These are phyloP conservation scores for Caenorhabditis japonica DNA, from an alignment of 2,888 invertebrate species.

Conservation along the genomic window DNA sequence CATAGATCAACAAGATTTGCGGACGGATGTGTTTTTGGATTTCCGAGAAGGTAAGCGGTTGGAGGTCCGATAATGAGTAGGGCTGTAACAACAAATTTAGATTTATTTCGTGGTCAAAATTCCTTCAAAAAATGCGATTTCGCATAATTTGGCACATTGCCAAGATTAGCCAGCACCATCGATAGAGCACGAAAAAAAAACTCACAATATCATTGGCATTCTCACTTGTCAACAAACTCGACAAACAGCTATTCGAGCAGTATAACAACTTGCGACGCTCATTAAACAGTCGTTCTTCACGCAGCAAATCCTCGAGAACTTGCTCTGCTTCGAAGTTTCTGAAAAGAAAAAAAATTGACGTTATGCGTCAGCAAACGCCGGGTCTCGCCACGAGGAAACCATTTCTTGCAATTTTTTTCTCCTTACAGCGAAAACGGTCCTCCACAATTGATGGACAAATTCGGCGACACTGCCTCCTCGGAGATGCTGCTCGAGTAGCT, in stretches of 20 bases:
- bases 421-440: background rate
- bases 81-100: conserved; percentile 56
- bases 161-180: too few relatives aligned
- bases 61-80: conserved; percentile 54
- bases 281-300: conserved; percentile 59
- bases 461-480: conserved; percentile 49
- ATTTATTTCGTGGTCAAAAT: background rate
- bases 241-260: conserved; percentile 51
- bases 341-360: background rate
- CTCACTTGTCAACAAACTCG: conserved; percentile 51
- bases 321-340: conserved; percentile 50
- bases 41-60: conserved; percentile 60
- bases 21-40: conserved; percentile 62
- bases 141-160: too few relatives aligned
- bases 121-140: too few relatives aligned
- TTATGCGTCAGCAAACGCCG: too few relatives aligned
- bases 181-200: too few relatives aligned
- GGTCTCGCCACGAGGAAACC: too few relatives aligned
- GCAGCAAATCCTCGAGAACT: conserved; percentile 56
- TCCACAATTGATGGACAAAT: conserved; percentile 21
- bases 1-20: conserved; percentile 65
- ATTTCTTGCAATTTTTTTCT: too few relatives aligned
- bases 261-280: conserved; percentile 60
- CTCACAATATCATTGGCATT: conserved; percentile 63
- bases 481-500: conserved; percentile 57